Evolutionary conservation across 2,113 vertebrate genomes (phyloP).

Genomic region (Uria lomvia): DNA sequence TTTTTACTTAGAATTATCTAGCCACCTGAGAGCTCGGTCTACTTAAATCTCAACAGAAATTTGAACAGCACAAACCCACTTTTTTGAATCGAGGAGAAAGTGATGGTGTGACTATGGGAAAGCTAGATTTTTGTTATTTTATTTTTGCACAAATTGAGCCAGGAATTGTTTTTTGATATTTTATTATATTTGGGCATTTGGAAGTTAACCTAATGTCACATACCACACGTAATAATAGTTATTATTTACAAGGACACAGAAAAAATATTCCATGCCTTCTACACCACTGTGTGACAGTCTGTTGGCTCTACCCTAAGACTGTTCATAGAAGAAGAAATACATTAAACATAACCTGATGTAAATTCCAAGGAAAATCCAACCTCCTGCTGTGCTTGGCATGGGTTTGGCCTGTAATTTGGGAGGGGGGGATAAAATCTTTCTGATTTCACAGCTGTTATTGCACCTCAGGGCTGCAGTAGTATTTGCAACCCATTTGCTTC

Average conservation of each 20-base stretch:
- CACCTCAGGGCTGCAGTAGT: slow-evolving; percentile 35
- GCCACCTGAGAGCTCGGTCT: not conserved
- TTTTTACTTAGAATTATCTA: not conserved
- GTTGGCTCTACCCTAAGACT: not conserved
- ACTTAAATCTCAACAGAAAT: not conserved
- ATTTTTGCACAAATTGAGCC: not conserved
- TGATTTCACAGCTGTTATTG: slow-evolving; percentile 23
- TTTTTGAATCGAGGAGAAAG: not conserved
- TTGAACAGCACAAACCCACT: not conserved
- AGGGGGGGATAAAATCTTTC: not conserved
- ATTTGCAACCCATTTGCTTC: slow-evolving; percentile 15
- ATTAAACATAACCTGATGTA: slow-evolving; percentile 51
- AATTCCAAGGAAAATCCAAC: slow-evolving; percentile 12
- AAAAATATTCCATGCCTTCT: not conserved
- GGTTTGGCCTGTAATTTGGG: slow-evolving; percentile 30
- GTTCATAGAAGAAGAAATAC: slow-evolving; percentile 10
- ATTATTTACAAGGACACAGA: not conserved
- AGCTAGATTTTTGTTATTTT: not conserved
- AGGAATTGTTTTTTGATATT: not conserved
- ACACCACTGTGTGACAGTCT: not conserved
- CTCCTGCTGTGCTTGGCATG: slow-evolving; percentile 17
- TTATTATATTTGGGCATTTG: not conserved
- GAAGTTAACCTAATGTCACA: not conserved
- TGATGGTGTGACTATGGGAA: not conserved
- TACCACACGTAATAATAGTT: not conserved